A percentile compares a stretch with the other conserved stretches of the same genome.
These are phyloP conservation scores for Podilymbus podiceps DNA, from an alignment of 2,113 vertebrate species.

Conservation along the genomic window DNA sequence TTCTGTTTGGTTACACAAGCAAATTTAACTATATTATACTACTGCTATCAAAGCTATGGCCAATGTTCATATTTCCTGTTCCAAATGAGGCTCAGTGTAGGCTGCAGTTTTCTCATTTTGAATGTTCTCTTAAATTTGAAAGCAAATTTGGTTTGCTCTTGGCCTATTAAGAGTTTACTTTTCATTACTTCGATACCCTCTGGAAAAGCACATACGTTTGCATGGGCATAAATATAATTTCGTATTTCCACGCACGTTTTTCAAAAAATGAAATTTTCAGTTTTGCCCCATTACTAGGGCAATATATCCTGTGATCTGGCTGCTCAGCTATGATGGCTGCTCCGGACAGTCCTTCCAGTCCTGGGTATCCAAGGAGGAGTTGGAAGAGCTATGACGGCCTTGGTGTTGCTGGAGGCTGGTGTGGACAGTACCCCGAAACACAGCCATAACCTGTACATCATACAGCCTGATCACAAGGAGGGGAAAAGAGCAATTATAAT, in stretches of 20 bases:
- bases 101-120: neutral
- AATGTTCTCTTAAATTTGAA: neutral
- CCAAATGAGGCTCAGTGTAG: neutral
- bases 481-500: neutral
- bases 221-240: neutral
- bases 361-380: neutral
- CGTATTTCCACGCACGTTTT: fast-evolving
- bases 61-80: neutral
- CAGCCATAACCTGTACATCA: neutral
- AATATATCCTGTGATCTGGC: neutral
- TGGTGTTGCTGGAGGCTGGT: neutral
- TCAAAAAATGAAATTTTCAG: neutral
- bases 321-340: neutral
- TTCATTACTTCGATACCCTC: neutral
- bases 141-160: neutral
- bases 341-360: neutral
- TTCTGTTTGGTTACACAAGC: neutral
- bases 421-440: neutral
- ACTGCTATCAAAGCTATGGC: neutral
- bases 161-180: neutral
- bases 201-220: neutral
- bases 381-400: neutral
- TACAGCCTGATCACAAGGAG: neutral
- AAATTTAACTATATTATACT: neutral
- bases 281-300: neutral